phyloP scores from a whole-genome alignment of 2,113 vertebrate genomes.

The Stictonetta naevosa region DNA sequence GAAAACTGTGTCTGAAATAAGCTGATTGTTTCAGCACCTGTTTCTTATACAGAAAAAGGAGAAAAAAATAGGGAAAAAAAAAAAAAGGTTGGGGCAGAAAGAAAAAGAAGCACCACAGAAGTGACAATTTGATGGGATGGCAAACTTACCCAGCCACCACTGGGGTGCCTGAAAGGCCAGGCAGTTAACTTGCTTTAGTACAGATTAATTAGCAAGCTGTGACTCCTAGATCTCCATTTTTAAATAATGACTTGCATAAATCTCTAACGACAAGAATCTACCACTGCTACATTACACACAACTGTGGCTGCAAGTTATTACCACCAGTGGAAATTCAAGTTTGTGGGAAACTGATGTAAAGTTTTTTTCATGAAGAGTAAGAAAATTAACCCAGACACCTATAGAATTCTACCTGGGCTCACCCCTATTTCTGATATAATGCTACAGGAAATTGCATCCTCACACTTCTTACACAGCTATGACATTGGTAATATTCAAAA shows the following conservation, averaged over 20 bases:
- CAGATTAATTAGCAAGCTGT: slow-evolving; percentile 77
- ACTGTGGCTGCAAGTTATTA: slow-evolving; percentile 63
- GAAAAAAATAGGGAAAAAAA: neutral
- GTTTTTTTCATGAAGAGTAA: slow-evolving; percentile 51
- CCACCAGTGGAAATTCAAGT: slow-evolving; percentile 73
- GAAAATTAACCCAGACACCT: slow-evolving; percentile 69
- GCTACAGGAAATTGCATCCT: slow-evolving; percentile 55
- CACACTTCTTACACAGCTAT: slow-evolving; percentile 26
- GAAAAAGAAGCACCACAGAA: neutral
- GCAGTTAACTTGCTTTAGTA: slow-evolving; percentile 61
- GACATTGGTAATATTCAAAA: slow-evolving; percentile 37
- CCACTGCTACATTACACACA: slow-evolving; percentile 61
- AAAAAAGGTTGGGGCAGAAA: neutral
- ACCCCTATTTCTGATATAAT: slow-evolving; percentile 28
- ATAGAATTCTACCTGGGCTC: slow-evolving; percentile 12
- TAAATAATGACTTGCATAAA: slow-evolving; percentile 75
- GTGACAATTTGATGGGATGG: neutral
- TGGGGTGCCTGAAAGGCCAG: slow-evolving; percentile 63
- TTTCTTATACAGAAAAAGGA: neutral
- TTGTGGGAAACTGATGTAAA: slow-evolving; percentile 63
- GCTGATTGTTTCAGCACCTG: neutral
- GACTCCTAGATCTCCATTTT: slow-evolving; percentile 76
- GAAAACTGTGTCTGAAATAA: slow-evolving; percentile 1
- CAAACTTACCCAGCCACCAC: slow-evolving; percentile 35
- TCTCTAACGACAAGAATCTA: slow-evolving; percentile 73